Conservation (phyloP, 2,113 vertebrate genomes). For the Phoenicopterus ruber region DNA sequence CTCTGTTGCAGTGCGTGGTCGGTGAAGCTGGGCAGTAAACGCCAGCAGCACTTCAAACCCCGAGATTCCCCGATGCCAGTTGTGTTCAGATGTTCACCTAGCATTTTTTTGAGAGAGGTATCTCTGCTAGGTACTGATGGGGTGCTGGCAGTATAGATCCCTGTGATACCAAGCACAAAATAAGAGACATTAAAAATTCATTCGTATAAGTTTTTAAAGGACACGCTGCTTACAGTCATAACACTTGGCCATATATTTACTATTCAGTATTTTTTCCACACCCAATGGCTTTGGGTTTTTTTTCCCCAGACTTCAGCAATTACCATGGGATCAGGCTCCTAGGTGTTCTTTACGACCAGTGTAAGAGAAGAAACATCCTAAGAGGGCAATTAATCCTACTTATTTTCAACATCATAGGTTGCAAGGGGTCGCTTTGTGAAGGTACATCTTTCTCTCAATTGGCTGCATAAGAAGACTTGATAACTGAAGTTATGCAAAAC, state of each 20-base stretch:
- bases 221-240: not conserved
- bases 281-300: fast-evolving
- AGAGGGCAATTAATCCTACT: not conserved
- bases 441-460: not conserved
- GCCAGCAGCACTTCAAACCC: not conserved
- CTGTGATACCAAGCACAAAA: not conserved
- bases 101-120: not conserved
- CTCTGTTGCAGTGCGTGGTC: fast-evolving
- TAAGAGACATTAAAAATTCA: not conserved
- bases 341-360: not conserved
- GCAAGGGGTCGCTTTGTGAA: not conserved
- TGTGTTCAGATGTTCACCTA: not conserved
- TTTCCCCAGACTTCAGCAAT: not conserved
- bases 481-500: not conserved
- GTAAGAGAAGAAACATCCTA: not conserved
- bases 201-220: not conserved
- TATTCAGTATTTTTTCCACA: not conserved
- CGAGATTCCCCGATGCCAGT: not conserved
- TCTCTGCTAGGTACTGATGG: not conserved
- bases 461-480: not conserved
- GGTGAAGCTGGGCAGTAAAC: not conserved
- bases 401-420: not conserved
- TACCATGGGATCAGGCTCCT: not conserved
- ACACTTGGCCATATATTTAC: not conserved
- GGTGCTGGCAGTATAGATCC: not conserved